These are phyloP conservation scores for Villa cingulata DNA, from an alignment of 2,888 invertebrate genomes.

Conservation along the genomic window DNA sequence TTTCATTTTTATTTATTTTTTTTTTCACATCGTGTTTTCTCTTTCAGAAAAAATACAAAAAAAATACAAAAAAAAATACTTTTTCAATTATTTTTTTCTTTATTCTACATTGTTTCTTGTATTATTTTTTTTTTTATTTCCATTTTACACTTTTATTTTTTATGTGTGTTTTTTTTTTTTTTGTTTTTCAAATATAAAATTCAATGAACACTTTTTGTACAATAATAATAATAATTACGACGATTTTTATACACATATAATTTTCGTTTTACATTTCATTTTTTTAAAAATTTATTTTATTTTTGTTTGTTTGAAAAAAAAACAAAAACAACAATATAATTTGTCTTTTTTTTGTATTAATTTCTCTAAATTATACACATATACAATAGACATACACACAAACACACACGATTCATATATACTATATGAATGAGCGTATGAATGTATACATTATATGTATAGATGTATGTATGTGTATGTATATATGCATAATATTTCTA, in stretches of 20 bases:
- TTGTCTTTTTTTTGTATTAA: too few species aligned
- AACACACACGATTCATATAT: too few species aligned
- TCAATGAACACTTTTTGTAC: background rate
- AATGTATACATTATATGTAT: too few species aligned
- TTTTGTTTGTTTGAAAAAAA: too few species aligned
- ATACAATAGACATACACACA: too few species aligned
- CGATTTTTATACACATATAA: background rate
- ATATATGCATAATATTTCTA: too few species aligned
- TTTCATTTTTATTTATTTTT: background rate
- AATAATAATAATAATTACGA: background rate
- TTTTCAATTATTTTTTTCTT: constrained; percentile 1
- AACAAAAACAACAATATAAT: too few species aligned
- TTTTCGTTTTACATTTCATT: background rate
- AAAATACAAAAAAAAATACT: background rate
- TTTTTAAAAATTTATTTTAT: too few species aligned
- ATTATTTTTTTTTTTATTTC: background rate
- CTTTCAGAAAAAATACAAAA: too few species aligned
- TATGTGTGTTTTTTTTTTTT: background rate
- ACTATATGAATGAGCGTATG: too few species aligned
- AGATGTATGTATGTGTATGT: too few species aligned
- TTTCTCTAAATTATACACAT: too few species aligned
- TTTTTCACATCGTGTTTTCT: background rate
- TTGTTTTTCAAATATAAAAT: background rate
- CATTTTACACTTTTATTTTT: background rate
- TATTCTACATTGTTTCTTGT: background rate